A percentile compares a stretch with the other conserved stretches of the same genome.
Evolutionary conservation across 2,888 invertebrate genomes (phyloP).

Genomic region (Ophion ellenae): DNA sequence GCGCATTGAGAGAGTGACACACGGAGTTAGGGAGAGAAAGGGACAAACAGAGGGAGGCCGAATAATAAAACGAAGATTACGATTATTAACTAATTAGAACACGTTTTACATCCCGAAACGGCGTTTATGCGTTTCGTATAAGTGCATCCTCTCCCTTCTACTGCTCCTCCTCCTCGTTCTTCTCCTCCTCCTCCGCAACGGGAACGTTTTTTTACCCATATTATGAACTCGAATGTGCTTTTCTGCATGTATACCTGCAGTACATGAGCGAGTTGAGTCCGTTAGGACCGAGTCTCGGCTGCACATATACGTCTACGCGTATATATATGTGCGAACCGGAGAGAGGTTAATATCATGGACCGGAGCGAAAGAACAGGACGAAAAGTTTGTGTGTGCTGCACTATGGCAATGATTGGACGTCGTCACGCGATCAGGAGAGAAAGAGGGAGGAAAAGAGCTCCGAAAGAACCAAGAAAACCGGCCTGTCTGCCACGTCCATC

Average conservation of each 20-base stretch:
- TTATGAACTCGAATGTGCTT: slow-evolving; percentile 56
- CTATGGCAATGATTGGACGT: slow-evolving; percentile 76
- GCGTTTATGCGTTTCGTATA: slow-evolving; percentile 63
- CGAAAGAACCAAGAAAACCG: slow-evolving; percentile 35
- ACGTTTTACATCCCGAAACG: slow-evolving; percentile 73
- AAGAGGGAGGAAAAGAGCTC: slow-evolving; percentile 32
- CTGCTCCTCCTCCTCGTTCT: background rate
- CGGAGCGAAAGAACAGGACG: slow-evolving; percentile 59
- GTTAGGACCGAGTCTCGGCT: slow-evolving; percentile 21
- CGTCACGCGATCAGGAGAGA: slow-evolving; percentile 76
- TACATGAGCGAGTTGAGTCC: slow-evolving; percentile 19
- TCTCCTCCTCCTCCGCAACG: background rate
- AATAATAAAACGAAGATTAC: slow-evolving; percentile 54
- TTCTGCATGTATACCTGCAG: background rate
- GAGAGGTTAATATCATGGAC: slow-evolving; percentile 17
- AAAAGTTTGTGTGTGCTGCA: slow-evolving; percentile 67
- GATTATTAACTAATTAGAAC: slow-evolving; percentile 71
- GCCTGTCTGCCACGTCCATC: slow-evolving; percentile 40
- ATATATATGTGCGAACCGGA: slow-evolving; percentile 28
- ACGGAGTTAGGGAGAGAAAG: slow-evolving; percentile 1
- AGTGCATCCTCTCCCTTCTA: background rate
- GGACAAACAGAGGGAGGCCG: slow-evolving; percentile 20
- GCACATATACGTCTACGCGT: background rate
- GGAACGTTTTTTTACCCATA: slow-evolving; percentile 48
- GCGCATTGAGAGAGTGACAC: slow-evolving; percentile 32